phyloP scores from a whole-genome alignment of 2,888 invertebrate species.

The Eilema depressum region DNA sequence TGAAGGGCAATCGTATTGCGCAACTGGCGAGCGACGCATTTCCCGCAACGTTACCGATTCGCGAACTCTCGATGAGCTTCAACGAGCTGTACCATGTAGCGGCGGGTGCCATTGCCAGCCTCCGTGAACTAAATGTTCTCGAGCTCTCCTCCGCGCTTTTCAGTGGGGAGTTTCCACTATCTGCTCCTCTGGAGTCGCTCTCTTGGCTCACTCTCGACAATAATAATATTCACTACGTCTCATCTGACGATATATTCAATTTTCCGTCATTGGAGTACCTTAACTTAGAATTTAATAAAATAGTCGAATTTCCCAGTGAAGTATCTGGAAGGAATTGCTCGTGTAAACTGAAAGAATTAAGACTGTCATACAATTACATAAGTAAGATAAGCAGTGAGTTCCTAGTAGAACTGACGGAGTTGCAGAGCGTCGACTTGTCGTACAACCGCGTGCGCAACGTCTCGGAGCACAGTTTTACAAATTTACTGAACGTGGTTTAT shows the following conservation, averaged over 20 bases:
- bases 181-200: conserved; percentile 88
- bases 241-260: conserved; percentile 89
- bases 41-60: conserved; percentile 89
- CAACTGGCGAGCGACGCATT: conserved; percentile 89
- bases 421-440: conserved; percentile 91
- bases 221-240: conserved; percentile 89
- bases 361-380: conserved; percentile 92
- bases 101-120: conserved; percentile 88
- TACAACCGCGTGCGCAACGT: conserved; percentile 90
- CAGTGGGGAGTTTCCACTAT: conserved; percentile 90
- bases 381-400: conserved; percentile 89
- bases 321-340: conserved; percentile 73
- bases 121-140: conserved; percentile 91
- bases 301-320: conserved; percentile 89
- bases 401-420: conserved; percentile 88
- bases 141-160: conserved; percentile 93
- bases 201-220: conserved; percentile 94
- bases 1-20: conserved; percentile 92
- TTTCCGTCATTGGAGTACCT: conserved; percentile 91
- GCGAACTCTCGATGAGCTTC: conserved; percentile 94
- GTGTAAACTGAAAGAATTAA: conserved; percentile 90
- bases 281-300: conserved; percentile 93
- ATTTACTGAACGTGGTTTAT: conserved; percentile 90
- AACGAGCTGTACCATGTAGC: conserved; percentile 93
- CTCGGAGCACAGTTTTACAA: conserved; percentile 88